These are phyloP conservation scores for Zootoca vivipara DNA, from an alignment of 2,113 vertebrate species.

Conservation along the genomic window DNA sequence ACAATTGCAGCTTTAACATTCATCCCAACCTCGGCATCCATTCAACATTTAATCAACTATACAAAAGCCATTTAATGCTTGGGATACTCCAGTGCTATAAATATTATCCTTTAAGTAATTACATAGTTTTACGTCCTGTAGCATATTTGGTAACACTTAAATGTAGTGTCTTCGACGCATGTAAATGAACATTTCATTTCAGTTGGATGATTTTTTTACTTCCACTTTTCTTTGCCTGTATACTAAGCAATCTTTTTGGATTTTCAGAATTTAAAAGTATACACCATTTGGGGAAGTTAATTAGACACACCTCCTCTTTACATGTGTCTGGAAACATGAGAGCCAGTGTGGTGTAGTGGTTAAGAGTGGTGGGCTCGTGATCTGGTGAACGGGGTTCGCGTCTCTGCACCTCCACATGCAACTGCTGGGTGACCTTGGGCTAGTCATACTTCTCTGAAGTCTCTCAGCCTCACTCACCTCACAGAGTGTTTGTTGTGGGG, in stretches of 20 bases:
- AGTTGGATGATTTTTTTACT: background rate
- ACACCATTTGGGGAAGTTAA: background rate
- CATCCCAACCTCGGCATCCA: conserved; percentile 11
- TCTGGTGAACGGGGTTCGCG: too few relatives aligned
- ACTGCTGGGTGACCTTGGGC: too few relatives aligned
- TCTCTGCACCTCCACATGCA: too few relatives aligned
- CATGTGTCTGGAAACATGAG: too few relatives aligned
- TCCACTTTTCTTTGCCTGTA: background rate
- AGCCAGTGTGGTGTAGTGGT: too few relatives aligned
- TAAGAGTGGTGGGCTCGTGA: too few relatives aligned
- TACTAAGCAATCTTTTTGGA: background rate
- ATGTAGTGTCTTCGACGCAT: background rate
- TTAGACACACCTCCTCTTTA: background rate
- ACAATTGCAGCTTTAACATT: conserved; percentile 20
- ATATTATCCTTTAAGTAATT: conserved; percentile 38
- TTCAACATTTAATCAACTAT: conserved; percentile 42
- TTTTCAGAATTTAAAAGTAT: background rate
- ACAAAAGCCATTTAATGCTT: conserved; percentile 38
- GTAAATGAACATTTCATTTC: conserved; percentile 19
- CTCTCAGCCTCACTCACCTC: too few relatives aligned
- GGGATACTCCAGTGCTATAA: conserved; percentile 28
- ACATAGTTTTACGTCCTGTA: conserved; percentile 29
- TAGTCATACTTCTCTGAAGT: too few relatives aligned
- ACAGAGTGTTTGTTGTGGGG: too few relatives aligned
- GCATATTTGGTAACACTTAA: conserved; percentile 34